phyloP scores from a whole-genome alignment of 2,113 vertebrate species.

The Tympanuchus pallidicinctus region DNA sequence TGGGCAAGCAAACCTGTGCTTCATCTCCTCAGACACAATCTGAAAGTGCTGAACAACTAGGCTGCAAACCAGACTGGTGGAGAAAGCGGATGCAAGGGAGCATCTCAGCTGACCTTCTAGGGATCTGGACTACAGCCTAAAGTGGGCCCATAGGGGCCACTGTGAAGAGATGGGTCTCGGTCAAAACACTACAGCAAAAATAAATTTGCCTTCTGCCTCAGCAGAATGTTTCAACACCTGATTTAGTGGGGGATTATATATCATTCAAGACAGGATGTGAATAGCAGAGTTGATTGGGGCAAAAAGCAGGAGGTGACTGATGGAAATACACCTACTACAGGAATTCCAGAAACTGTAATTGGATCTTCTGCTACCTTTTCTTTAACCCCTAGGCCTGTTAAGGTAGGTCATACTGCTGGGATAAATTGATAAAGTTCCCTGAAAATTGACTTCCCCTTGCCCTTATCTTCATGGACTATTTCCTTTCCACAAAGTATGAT shows the following conservation, averaged over 20 bases:
- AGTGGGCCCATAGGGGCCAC: background rate
- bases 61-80: fast-evolving
- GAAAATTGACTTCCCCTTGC: constrained; percentile 4
- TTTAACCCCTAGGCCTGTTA: background rate
- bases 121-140: background rate
- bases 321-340: background rate
- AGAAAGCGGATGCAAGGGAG: background rate
- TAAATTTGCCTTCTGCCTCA: background rate
- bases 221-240: background rate
- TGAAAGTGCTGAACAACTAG: background rate
- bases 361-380: background rate
- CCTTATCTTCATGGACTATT: background rate
- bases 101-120: background rate
- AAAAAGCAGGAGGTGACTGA: background rate
- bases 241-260: background rate
- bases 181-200: background rate
- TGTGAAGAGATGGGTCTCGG: background rate
- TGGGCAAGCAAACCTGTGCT: background rate
- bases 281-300: background rate
- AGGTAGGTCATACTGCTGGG: background rate
- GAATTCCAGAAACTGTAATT: background rate
- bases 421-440: background rate
- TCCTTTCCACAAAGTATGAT: background rate
- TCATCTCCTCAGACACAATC: background rate
- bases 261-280: background rate